These are phyloP conservation scores for Actinostola sp. DNA, from an alignment of 92 coral and sea anemone species.

Conservation along the genomic window DNA sequence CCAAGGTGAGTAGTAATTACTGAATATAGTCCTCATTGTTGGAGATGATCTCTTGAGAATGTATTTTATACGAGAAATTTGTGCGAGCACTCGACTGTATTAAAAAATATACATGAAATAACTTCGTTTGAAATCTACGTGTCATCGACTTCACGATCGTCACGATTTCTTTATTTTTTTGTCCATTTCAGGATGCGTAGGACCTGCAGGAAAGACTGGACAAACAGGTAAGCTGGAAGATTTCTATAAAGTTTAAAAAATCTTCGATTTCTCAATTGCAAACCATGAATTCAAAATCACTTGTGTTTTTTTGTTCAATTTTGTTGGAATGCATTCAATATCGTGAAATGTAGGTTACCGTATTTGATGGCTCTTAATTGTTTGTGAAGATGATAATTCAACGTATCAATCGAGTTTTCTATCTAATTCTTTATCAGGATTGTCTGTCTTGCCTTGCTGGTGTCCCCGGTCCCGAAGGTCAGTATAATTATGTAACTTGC, in stretches of 20 bases:
- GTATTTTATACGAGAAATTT: no score
- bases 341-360: no score
- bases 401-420: not conserved
- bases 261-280: no score
- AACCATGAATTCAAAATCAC: no score
- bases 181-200: conserved; percentile 76
- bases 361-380: conserved; percentile 1
- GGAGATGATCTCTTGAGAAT: no score
- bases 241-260: no score
- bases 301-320: no score
- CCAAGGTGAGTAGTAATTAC: conserved; percentile 54
- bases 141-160: no score
- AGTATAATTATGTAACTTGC: conserved; percentile 1
- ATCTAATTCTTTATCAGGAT: conserved; percentile 45
- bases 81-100: no score
- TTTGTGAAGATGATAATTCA: not conserved
- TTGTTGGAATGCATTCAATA: not conserved
- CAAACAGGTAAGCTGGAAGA: conserved; percentile 45
- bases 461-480: conserved; percentile 60
- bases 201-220: conserved; percentile 83
- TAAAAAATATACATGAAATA: no score
- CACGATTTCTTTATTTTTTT: no score
- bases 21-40: not conserved
- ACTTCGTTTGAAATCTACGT: no score
- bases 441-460: conserved; percentile 71